A percentile compares a stretch with the other conserved stretches of the same genome.
Evolutionary conservation across 2,113 vertebrate species (phyloP).

Genomic region (Tragelaphus scriptus): DNA sequence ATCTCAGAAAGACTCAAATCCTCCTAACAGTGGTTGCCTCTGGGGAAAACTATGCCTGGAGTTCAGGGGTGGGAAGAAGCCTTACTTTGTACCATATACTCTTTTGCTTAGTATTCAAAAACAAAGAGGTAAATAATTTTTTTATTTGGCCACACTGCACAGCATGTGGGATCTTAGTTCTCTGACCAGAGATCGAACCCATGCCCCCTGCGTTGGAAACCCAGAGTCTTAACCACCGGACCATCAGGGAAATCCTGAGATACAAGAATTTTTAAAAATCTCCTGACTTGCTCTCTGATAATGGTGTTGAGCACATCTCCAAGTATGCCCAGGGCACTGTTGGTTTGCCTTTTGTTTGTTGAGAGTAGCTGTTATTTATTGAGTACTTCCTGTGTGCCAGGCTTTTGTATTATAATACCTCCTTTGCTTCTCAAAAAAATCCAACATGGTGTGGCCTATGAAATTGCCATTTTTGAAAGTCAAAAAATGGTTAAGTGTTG

Average conservation of each 20-base stretch:
- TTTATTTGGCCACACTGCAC: not conserved
- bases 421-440: not conserved
- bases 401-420: not conserved
- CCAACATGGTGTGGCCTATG: not conserved
- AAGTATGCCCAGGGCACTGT: not conserved
- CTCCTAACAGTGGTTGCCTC: not conserved
- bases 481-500: not conserved
- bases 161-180: not conserved
- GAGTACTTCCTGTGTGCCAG: not conserved
- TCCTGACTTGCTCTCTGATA: not conserved
- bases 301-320: not conserved
- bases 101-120: constrained; percentile 18
- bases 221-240: not conserved
- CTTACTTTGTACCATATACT: not conserved
- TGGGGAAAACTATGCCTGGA: not conserved
- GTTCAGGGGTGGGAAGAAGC: not conserved
- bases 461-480: not conserved
- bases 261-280: not conserved
- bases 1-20: not conserved
- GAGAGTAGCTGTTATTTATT: not conserved
- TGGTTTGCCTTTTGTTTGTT: not conserved
- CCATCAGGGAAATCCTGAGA: not conserved
- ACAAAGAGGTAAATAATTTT: not conserved
- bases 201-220: not conserved
- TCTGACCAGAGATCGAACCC: not conserved